Conservation (phyloP, 2,797 vertebrate genomes). For the Chaenodraco wilsoni region DNA sequence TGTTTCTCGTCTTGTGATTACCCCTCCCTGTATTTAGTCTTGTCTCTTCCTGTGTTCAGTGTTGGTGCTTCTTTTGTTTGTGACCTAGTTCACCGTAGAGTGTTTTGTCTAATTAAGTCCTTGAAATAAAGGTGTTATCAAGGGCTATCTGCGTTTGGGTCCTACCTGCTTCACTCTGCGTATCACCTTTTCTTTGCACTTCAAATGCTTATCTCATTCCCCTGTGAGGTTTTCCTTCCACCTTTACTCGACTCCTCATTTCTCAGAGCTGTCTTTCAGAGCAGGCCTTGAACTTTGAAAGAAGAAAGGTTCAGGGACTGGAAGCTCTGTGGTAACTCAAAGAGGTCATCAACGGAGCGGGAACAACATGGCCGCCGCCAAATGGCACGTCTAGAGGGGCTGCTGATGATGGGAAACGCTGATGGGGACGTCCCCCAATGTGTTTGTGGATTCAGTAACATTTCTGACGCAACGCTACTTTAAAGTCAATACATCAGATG, state of each 20-base stretch:
- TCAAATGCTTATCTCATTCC: background rate
- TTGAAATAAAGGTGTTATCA: too few relatives aligned
- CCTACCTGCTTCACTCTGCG: too few relatives aligned
- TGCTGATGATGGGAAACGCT: conserved; percentile 44
- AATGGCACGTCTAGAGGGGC: background rate
- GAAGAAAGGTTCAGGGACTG: background rate
- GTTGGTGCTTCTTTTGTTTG: too few relatives aligned
- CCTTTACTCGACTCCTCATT: conserved; percentile 15
- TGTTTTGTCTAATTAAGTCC: too few relatives aligned
- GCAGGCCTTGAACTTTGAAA: conserved; percentile 28
- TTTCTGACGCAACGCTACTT: conserved; percentile 11
- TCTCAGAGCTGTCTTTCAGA: conserved; percentile 27
- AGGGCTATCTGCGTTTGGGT: too few relatives aligned
- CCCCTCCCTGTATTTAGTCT: too few relatives aligned
- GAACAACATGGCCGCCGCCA: background rate
- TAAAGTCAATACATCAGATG: conserved; percentile 41
- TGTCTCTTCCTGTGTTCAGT: too few relatives aligned
- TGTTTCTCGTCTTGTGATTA: too few relatives aligned
- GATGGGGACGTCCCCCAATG: background rate
- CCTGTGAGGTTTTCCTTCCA: background rate
- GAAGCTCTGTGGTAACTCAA: conserved; percentile 18
- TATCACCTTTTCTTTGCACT: background rate
- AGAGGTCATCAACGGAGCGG: background rate
- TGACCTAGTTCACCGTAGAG: too few relatives aligned
- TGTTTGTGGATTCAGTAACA: conserved; percentile 45